These are phyloP conservation scores for Chaetogeoica ovagalla DNA, from an alignment of 2,888 invertebrate genomes.

Conservation along the genomic window DNA sequence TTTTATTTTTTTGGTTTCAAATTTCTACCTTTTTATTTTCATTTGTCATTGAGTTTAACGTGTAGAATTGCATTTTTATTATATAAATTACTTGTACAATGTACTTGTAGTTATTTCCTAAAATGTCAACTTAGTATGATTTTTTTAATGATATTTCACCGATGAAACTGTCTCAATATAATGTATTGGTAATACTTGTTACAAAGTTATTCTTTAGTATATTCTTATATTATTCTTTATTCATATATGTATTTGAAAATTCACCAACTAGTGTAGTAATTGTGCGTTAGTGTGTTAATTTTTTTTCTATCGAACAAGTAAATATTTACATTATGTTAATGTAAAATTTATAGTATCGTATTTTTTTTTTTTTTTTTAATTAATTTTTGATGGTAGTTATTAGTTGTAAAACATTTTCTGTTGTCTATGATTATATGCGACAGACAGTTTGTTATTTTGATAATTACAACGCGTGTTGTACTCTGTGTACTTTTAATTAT, in stretches of 20 bases:
- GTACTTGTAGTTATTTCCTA: background rate
- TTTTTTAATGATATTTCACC: background rate
- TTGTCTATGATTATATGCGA: no score
- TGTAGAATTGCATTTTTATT: constrained; percentile 15
- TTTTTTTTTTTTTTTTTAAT: background rate
- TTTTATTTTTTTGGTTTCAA: background rate
- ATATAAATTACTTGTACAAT: background rate
- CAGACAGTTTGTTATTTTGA: no score
- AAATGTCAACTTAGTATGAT: background rate
- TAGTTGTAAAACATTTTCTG: no score
- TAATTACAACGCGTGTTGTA: no score
- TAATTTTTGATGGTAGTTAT: constrained; percentile 22
- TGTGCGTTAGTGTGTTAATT: background rate
- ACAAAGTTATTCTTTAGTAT: no score
- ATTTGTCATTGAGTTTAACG: background rate
- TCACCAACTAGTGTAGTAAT: background rate
- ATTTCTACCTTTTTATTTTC: background rate
- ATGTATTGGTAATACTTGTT: background rate
- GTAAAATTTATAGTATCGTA: background rate
- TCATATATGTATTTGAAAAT: background rate
- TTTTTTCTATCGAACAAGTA: background rate
- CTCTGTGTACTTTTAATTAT: no score
- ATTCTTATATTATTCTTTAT: background rate
- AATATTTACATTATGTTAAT: constrained; percentile 14
- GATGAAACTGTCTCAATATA: background rate